phyloP scores from a whole-genome alignment of 2,888 invertebrate species.

The Eupithecia insigniata region DNA sequence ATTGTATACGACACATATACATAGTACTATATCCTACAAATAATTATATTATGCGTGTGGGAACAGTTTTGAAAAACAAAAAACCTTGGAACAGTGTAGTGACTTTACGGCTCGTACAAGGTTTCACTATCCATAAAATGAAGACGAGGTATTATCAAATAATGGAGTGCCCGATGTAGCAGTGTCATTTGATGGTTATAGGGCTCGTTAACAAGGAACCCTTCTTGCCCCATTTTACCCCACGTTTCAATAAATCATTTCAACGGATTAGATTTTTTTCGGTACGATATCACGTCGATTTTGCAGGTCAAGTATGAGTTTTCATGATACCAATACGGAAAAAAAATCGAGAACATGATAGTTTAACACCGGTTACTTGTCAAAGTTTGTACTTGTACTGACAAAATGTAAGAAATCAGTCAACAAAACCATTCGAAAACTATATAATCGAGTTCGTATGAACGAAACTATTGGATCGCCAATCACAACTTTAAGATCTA shows the following conservation, averaged over 20 bases:
- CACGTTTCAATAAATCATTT: slow-evolving; percentile 6
- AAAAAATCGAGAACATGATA: neutral
- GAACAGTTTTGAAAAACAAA: neutral
- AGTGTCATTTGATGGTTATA: slow-evolving; percentile 9
- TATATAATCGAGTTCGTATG: neutral
- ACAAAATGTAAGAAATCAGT: neutral
- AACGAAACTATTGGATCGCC: neutral
- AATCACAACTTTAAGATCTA: no score
- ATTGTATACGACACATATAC: no score
- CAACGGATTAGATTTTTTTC: neutral
- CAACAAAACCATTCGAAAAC: neutral
- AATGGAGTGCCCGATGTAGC: slow-evolving; percentile 1
- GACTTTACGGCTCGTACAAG: neutral
- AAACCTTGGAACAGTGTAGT: neutral
- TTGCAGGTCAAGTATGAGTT: neutral
- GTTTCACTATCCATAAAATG: neutral
- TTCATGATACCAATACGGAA: neutral
- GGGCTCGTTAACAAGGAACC: neutral
- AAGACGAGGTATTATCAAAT: neutral
- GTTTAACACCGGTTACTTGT: neutral
- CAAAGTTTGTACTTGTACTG: neutral
- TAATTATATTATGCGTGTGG: neutral
- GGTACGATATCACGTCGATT: neutral
- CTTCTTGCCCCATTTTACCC: neutral
- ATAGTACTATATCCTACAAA: no score